Conservation (phyloP, 2,888 invertebrate species). For the Nomada lathburiana region DNA sequence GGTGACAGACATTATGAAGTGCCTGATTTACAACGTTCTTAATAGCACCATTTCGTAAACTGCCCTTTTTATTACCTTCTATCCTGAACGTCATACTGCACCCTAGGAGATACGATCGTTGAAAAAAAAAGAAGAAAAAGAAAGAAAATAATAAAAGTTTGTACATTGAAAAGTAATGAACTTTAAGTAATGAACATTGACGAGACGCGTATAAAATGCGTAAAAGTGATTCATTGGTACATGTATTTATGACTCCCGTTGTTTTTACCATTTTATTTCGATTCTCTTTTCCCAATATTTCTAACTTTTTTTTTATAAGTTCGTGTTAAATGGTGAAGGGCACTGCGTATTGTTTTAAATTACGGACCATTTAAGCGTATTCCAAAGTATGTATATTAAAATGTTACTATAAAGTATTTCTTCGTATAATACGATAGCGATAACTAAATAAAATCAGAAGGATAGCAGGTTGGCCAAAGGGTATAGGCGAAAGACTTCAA, state of each 20-base stretch:
- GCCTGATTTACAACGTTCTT: slow-evolving; percentile 83
- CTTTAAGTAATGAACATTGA: background rate
- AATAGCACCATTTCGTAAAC: slow-evolving; percentile 70
- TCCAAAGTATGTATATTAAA: slow-evolving; percentile 24
- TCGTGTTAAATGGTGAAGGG: slow-evolving; percentile 1
- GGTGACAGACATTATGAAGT: slow-evolving; percentile 82
- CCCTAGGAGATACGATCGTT: background rate
- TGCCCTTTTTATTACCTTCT: slow-evolving; percentile 63
- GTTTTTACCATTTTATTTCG: background rate
- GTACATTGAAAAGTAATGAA: background rate
- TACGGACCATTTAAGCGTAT: slow-evolving; percentile 62
- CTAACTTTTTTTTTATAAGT: background rate
- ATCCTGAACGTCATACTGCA: slow-evolving; percentile 17
- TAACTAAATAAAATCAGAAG: slow-evolving; percentile 28
- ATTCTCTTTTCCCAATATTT: background rate
- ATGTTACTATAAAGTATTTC: slow-evolving; percentile 28
- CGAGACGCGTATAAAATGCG: background rate
- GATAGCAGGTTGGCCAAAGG: slow-evolving; percentile 44
- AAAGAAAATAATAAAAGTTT: background rate
- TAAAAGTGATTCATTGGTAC: background rate
- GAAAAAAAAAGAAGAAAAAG: background rate
- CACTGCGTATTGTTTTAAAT: slow-evolving; percentile 41
- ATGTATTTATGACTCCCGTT: slow-evolving; percentile 3
- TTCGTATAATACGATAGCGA: slow-evolving; percentile 30
- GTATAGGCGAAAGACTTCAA: slow-evolving; percentile 53